Evolutionary conservation across 1,140 invertebrate species (phyloP).

Genomic region (Achroia grisella): DNA sequence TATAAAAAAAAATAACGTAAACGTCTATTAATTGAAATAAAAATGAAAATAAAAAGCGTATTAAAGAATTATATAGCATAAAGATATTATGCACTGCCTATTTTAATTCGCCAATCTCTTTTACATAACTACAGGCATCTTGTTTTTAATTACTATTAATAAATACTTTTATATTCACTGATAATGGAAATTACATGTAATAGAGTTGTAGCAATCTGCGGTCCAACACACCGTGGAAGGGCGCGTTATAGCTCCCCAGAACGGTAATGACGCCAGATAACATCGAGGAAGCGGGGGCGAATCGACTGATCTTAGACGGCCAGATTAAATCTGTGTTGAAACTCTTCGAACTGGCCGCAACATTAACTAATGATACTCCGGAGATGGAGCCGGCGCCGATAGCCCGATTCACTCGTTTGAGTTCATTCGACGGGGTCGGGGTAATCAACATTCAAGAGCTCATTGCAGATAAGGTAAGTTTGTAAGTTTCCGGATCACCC

Average conservation of each 20-base stretch:
- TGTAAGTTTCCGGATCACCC: conserved; percentile 1
- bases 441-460: conserved; percentile 26
- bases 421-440: conserved; percentile 31
- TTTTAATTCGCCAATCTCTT: too few relatives aligned
- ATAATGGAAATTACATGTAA: conserved; percentile 16
- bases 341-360: conserved; percentile 56
- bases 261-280: conserved; percentile 42
- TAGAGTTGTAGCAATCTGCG: conserved; percentile 25
- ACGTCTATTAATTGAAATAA: too few relatives aligned
- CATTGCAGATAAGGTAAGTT: conserved; percentile 18
- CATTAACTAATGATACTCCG: conserved; percentile 63
- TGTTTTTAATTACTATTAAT: too few relatives aligned
- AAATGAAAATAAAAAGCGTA: too few relatives aligned
- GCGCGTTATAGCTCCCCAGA: conserved; percentile 8
- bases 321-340: conserved; percentile 50
- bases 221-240: conserved; percentile 16
- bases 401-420: conserved; percentile 32
- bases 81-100: too few relatives aligned
- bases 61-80: too few relatives aligned
- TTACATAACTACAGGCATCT: too few relatives aligned
- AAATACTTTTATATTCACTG: too few relatives aligned
- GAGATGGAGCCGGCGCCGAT: conserved; percentile 37
- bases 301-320: conserved; percentile 31
- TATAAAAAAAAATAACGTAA: too few relatives aligned
- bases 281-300: conserved; percentile 26